Conservation (phyloP, 2,797 vertebrate species). For the Morelia viridis region DNA sequence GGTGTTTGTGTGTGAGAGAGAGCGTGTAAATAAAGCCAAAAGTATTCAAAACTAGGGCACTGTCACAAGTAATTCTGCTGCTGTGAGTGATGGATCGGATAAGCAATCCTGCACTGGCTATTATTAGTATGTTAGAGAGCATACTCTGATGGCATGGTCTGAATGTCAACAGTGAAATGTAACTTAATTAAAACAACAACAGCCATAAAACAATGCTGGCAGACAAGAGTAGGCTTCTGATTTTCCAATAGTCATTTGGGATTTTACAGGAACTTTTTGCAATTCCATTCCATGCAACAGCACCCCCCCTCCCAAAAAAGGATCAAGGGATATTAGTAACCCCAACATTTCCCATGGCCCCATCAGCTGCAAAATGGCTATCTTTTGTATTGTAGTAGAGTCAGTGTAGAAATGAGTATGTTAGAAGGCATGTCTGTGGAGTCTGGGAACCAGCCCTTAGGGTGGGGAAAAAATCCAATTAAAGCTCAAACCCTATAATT, state of each 20-base stretch:
- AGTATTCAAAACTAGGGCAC: background rate
- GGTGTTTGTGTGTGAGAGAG: background rate
- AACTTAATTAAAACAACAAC: background rate
- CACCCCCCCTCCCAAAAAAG: background rate
- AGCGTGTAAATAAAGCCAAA: background rate
- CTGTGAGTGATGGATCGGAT: background rate
- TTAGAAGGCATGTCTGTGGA: background rate
- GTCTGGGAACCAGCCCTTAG: background rate
- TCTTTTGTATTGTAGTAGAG: background rate
- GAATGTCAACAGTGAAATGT: background rate
- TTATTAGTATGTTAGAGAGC: no score
- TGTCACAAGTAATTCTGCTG: background rate
- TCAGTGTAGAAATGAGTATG: background rate
- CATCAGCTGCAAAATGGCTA: background rate
- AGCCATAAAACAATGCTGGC: background rate
- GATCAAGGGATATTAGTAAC: background rate
- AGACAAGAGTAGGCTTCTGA: background rate
- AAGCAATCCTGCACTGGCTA: background rate
- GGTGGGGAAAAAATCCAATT: background rate
- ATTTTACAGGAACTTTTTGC: background rate
- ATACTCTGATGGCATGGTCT: background rate
- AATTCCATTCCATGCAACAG: background rate
- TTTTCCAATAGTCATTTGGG: background rate
- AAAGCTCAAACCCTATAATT: slow-evolving; percentile 4
- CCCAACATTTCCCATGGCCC: background rate